Evolutionary conservation across 1,140 invertebrate species (phyloP), one percentile per base, ranked within the genome.

Genomic region (Myzus persicae): DNA sequence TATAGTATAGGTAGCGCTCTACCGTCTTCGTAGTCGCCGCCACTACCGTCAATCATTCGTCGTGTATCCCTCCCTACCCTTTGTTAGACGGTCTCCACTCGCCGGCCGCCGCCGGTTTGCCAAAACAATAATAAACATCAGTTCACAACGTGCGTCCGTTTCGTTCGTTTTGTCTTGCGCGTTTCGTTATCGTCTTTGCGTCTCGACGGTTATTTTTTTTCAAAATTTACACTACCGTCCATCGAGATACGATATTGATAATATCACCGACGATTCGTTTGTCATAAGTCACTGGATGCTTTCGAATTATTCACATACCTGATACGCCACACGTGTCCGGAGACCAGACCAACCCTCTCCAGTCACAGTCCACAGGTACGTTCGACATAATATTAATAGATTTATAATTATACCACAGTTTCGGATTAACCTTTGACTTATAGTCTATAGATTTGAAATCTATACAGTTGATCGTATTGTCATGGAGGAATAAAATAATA

Each of bases 61-160:
- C 46, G 91, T 7, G 31, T 82, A 67, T 51, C 90, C 44, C 59
- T 84, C 81, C 91, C 81, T 42, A 51, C 91, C 91, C 67, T 46
- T 38, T 59, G 14, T 42, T 40, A 11, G 88, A 20, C 84, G 31
- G 44, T 31, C 42, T 46, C 44, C 42, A 46, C 85, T 24, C 44
- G n/a, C n/a, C 89, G n/a, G 26, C 67, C 20, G 46, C 22, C 67
- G n/a, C 20, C 31, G 81, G 67, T 84, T 93, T 51, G 81, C 81
- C 91, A 85, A 93, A 93, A 93, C 91, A 92, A 92, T 93, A 93
- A 85, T 93, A 93, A 93, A 93, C 81, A 40, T 51, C 81, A 93
- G 91, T 93, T 85, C 91, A 93, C 91, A 93, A 93, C 91, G 91
- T 93, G 91, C 91, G 91, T 54, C 8, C 91, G 91, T 82, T 1